These are phyloP conservation scores for Notocelia uddmanniana DNA, from an alignment of 2,888 invertebrate genomes.

Conservation along the genomic window DNA sequence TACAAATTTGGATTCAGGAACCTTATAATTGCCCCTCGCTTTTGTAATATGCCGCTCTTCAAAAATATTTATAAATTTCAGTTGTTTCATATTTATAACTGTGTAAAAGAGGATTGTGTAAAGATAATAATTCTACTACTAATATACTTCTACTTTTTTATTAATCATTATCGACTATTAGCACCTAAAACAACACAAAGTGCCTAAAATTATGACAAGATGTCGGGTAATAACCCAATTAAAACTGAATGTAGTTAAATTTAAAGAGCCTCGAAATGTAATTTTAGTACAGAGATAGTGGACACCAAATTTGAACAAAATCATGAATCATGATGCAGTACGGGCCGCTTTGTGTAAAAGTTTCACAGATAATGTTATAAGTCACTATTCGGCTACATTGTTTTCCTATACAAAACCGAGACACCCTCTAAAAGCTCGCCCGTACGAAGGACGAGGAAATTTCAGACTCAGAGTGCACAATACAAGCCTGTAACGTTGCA, in stretches of 20 bases:
- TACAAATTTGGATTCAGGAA: conserved; percentile 11
- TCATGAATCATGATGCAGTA: background rate
- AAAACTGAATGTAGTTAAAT: no score
- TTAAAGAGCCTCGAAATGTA: no score
- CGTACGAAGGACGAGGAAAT: conserved; percentile 69
- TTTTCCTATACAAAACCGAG: conserved; percentile 54
- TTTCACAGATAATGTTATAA: no score
- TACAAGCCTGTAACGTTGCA: conserved; percentile 81
- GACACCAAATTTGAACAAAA: background rate
- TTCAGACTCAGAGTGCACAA: conserved; percentile 76
- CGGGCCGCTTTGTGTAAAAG: no score
- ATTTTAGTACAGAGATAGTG: no score
- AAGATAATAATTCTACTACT: no score
- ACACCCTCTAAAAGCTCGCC: conserved; percentile 67
- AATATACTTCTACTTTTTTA: no score
- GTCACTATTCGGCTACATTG: conserved; percentile 46
- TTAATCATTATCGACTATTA: background rate
- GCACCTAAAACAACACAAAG: no score
- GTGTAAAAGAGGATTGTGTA: no score
- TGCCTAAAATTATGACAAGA: no score
- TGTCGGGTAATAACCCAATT: no score
- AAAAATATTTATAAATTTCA: background rate
- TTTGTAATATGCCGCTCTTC: conserved; percentile 26
- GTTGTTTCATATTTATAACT: no score
- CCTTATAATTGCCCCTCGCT: conserved; percentile 17